Evolutionary conservation across 2,888 invertebrate genomes (phyloP), one percentile per base, ranked within the genome.

Genomic region (Drosophila austrosaltans): DNA sequence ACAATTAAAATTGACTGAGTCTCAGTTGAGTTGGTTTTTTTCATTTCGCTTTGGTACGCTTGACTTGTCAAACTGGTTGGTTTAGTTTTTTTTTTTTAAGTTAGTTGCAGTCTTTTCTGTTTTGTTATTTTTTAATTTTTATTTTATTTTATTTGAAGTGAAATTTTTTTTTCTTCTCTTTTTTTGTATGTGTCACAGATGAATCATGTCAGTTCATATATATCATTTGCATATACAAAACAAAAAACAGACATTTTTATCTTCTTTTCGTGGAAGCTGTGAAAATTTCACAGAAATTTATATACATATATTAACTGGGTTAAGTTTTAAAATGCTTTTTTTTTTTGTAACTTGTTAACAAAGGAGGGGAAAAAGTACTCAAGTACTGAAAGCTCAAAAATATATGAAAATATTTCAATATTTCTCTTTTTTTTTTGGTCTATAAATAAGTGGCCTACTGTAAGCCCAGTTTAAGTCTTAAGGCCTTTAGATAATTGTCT

Each of bases 191-290:
- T 71, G 72, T 71, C 71, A 71, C 22, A 30, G 39, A 58, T 32
- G 71, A 71, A 42, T 64, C 44, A 63, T 36, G 39, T 39, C 40
- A 25, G n/a, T 22, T 8, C 40, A 8, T 71, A 16, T 40, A 25
- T 36, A 40, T 8, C 22, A 40, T 12, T 40, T 25, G 36, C 25
- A 57, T 57, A n/a, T 2, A 36, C 16, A 36, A 8, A 36, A 36
- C 8, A 36, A 36, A 36, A 36, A 36, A 8, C 8, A 36, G 36
- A 8, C 36, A 10, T 2, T 36, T 59, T 42, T 28, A 64, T 72
- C 30, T 71, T 72, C 30, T 71, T 72, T 71, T 71, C 71, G 44
- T 48, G 60, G 71, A 64, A 71, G 44, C 53, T 70, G 70, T 39
- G 30, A 54, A 59, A 44, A 60, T 54, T 59, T 25, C n/a, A 7